Conservation (phyloP, 2,888 invertebrate species). For the Gortyna flavago region DNA sequence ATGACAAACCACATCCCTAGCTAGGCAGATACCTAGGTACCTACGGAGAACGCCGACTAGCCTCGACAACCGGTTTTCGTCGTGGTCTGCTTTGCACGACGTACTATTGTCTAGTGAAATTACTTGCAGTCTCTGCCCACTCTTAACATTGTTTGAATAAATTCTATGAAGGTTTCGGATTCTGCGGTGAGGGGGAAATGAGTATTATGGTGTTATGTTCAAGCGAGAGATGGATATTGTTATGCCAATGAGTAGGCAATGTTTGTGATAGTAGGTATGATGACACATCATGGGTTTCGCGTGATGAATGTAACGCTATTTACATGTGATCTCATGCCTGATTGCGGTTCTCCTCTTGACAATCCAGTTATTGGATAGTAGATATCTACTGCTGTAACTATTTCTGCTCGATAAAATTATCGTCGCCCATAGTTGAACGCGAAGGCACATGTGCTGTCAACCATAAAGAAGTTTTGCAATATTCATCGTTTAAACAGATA, state of each 20-base stretch:
- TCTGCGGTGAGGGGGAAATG: slow-evolving; percentile 55
- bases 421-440: too few species aligned
- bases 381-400: background rate
- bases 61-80: slow-evolving; percentile 78
- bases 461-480: background rate
- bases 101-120: slow-evolving; percentile 82
- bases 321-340: background rate
- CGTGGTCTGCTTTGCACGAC: slow-evolving; percentile 81
- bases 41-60: slow-evolving; percentile 59
- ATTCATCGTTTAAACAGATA: background rate
- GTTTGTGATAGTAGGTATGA: background rate
- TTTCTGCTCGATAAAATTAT: background rate
- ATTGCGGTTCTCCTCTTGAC: too few species aligned
- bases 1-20: slow-evolving; percentile 32
- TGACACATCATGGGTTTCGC: background rate
- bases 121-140: slow-evolving; percentile 67
- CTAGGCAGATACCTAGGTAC: slow-evolving; percentile 20
- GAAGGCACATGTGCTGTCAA: background rate
- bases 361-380: too few species aligned
- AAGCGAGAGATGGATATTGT: slow-evolving; percentile 15
- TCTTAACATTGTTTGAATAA: slow-evolving; percentile 54
- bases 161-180: slow-evolving; percentile 58
- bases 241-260: background rate
- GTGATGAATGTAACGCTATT: slow-evolving; percentile 4
- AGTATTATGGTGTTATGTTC: slow-evolving; percentile 47